Evolutionary conservation across 1,140 invertebrate species (phyloP).

Genomic region (Drosophila neocordata): DNA sequence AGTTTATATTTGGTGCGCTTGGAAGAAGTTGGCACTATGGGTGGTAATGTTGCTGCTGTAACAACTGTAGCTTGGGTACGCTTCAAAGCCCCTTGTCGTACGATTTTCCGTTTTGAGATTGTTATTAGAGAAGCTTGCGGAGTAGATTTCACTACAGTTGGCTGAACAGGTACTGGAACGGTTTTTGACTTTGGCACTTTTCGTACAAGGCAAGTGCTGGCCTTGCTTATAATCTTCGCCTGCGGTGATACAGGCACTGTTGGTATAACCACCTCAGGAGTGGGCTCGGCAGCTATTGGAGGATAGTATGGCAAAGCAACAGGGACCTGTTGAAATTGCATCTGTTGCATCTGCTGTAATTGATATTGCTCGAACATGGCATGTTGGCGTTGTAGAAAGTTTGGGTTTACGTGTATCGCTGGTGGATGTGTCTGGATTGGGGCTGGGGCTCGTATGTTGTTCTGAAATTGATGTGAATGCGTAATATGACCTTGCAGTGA

Average conservation of each 20-base stretch:
- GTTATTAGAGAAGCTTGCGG: slow-evolving; percentile 57
- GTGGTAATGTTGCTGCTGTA: not conserved
- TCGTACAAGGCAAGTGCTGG: slow-evolving; percentile 66
- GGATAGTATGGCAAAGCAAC: slow-evolving; percentile 5
- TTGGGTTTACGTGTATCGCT: slow-evolving; percentile 67
- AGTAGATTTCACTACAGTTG: not conserved
- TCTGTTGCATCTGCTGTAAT: slow-evolving; percentile 25
- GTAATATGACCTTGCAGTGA: slow-evolving; percentile 52
- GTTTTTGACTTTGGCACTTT: slow-evolving; percentile 34
- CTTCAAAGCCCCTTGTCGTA: slow-evolving; percentile 47
- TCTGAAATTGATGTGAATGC: slow-evolving; percentile 23
- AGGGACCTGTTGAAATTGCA: slow-evolving; percentile 32
- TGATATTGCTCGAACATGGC: slow-evolving; percentile 36
- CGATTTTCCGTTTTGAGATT: slow-evolving; percentile 64
- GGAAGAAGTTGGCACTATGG: slow-evolving; percentile 1
- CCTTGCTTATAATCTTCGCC: slow-evolving; percentile 73
- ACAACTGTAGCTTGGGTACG: not conserved
- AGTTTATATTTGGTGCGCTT: slow-evolving; percentile 69
- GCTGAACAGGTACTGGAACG: not conserved
- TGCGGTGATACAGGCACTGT: slow-evolving; percentile 28
- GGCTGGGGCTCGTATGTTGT: not conserved
- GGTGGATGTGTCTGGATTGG: slow-evolving; percentile 24
- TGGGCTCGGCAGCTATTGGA: not conserved
- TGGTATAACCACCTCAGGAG: slow-evolving; percentile 18
- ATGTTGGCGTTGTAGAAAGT: slow-evolving; percentile 61